Conservation (phyloP, 2,888 invertebrate species). For the Rotaria socialis region DNA sequence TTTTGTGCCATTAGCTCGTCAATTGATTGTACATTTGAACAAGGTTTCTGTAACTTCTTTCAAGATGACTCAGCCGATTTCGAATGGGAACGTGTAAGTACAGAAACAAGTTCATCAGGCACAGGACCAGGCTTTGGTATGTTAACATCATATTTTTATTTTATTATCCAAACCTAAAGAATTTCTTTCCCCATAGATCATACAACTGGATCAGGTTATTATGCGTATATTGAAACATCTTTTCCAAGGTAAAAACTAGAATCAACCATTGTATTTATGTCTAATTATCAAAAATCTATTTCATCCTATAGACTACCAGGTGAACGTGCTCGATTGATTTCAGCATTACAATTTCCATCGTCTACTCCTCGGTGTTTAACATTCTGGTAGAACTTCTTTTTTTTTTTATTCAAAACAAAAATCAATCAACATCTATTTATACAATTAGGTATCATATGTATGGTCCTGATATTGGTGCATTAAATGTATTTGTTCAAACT, state of each 20-base stretch:
- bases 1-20: background rate
- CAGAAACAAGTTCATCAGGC: background rate
- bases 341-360: slow-evolving; percentile 25
- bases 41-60: slow-evolving; percentile 37
- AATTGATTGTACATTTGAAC: slow-evolving; percentile 42
- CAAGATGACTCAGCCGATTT: slow-evolving; percentile 25
- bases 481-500: background rate
- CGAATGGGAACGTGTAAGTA: slow-evolving; percentile 36
- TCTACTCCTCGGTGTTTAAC: background rate
- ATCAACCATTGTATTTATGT: too few relatives aligned
- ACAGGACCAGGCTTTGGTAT: slow-evolving; percentile 42
- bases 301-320: slow-evolving; percentile 41
- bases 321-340: slow-evolving; percentile 51
- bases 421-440: background rate
- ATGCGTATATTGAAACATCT: slow-evolving; percentile 51
- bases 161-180: background rate
- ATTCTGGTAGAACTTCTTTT: background rate
- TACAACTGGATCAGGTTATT: slow-evolving; percentile 49
- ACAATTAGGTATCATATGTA: slow-evolving; percentile 29
- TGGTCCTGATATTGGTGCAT: background rate
- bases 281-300: background rate
- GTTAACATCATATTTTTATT: background rate
- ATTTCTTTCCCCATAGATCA: slow-evolving; percentile 1
- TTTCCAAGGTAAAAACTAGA: slow-evolving; percentile 47
- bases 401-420: too few relatives aligned